phyloP scores from a whole-genome alignment of 2,797 vertebrate genomes.

The Falco columbarius region DNA sequence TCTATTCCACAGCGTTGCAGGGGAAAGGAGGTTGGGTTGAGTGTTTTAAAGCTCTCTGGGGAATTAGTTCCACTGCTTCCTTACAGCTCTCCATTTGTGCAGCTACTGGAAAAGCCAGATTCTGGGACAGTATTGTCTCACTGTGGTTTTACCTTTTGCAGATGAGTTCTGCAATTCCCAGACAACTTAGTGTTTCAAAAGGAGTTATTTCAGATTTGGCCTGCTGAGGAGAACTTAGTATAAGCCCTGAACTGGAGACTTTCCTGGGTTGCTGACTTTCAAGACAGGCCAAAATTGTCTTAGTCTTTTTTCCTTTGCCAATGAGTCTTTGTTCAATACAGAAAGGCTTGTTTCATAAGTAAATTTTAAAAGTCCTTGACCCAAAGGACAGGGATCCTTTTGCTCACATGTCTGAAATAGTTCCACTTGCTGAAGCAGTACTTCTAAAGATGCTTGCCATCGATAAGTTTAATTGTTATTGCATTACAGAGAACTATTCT shows the following conservation, averaged over 20 bases:
- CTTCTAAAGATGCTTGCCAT: neutral
- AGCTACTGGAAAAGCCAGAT: neutral
- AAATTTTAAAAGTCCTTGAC: neutral
- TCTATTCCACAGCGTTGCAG: fast-evolving
- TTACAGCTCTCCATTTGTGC: neutral
- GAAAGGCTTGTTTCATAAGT: neutral
- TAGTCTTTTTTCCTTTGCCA: neutral
- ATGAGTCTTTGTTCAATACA: neutral
- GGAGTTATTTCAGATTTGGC: neutral
- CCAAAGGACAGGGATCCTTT: neutral
- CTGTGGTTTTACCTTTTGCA: neutral
- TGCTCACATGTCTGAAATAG: neutral
- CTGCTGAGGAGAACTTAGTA: neutral
- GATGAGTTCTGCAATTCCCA: neutral
- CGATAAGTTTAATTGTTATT: neutral
- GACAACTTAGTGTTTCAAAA: neutral
- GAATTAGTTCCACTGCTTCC: neutral
- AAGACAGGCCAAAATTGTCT: neutral
- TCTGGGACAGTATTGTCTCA: neutral
- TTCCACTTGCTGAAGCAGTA: neutral
- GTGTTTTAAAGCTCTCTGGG: neutral
- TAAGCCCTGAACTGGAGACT: neutral
- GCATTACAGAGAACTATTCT: neutral
- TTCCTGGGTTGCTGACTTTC: neutral
- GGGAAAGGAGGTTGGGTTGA: neutral